phyloP scores from a whole-genome alignment of 2,113 vertebrate genomes.

The Dissostichus mawsoni region DNA sequence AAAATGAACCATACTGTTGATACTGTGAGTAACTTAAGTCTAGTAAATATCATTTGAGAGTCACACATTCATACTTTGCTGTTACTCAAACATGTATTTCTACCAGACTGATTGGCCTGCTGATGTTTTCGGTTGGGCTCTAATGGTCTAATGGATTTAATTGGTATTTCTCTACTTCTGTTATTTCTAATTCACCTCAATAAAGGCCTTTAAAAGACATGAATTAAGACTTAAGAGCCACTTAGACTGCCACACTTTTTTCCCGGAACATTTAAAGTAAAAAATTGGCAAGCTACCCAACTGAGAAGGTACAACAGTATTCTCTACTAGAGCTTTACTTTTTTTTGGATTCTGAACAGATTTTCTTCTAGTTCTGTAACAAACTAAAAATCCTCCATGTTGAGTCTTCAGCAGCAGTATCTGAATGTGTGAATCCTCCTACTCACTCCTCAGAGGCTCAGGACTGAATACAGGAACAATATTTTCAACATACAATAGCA shows the following conservation, averaged over 20 bases:
- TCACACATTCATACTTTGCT: background rate
- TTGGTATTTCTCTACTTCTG: background rate
- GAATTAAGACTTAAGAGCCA: background rate
- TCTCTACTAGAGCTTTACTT: conserved; percentile 8
- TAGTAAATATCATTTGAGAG: background rate
- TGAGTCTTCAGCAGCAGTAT: conserved; percentile 20
- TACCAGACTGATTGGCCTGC: background rate
- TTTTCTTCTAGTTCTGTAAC: conserved; percentile 17
- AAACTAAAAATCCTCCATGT: conserved; percentile 14
- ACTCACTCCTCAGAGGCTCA: conserved; percentile 43
- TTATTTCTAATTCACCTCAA: background rate
- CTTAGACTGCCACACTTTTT: background rate
- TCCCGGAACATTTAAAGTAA: background rate
- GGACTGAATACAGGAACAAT: conserved; percentile 37
- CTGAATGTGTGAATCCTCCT: conserved; percentile 49
- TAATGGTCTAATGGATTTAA: background rate
- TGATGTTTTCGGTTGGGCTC: background rate
- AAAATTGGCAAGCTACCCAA: background rate
- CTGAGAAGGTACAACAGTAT: background rate
- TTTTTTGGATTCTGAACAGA: conserved; percentile 6
- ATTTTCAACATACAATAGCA: conserved; percentile 55
- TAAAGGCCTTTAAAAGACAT: background rate
- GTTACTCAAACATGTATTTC: background rate
- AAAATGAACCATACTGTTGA: background rate
- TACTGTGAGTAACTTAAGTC: background rate